Evolutionary conservation across 2,888 invertebrate species (phyloP).

Genomic region (Euplexia lucipara): DNA sequence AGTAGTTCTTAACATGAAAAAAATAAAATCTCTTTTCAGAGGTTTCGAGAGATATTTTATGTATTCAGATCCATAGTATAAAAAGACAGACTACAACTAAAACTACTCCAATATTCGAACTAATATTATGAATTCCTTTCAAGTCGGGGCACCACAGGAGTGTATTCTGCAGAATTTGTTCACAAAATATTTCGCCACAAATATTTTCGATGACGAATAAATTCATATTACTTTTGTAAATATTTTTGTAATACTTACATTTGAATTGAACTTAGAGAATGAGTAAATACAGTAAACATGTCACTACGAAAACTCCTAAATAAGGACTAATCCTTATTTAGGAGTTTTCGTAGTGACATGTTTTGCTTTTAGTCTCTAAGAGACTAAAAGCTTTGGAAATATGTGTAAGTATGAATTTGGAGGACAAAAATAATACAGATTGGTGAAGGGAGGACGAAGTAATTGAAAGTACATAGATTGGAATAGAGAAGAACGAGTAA

Average conservation of each 20-base stretch:
- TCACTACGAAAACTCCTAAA: slow-evolving; percentile 67
- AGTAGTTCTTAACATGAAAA: no score
- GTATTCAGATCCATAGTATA: slow-evolving; percentile 23
- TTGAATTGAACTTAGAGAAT: slow-evolving; percentile 63
- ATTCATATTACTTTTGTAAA: slow-evolving; percentile 57
- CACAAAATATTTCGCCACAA: slow-evolving; percentile 48
- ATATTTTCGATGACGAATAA: slow-evolving; percentile 55
- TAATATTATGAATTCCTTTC: slow-evolving; percentile 53
- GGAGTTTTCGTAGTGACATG: no score
- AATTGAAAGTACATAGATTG: slow-evolving; percentile 84
- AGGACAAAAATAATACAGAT: slow-evolving; percentile 62
- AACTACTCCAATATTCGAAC: slow-evolving; percentile 48
- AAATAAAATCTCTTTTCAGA: background rate
- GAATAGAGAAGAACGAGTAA: slow-evolving; percentile 70
- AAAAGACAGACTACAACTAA: slow-evolving; percentile 28
- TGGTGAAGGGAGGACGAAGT: slow-evolving; percentile 72
- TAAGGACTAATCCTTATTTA: slow-evolving; percentile 63
- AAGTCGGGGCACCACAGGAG: slow-evolving; percentile 1
- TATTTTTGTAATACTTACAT: slow-evolving; percentile 61
- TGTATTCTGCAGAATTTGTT: slow-evolving; percentile 30
- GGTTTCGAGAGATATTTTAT: slow-evolving; percentile 5
- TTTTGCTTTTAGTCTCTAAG: no score
- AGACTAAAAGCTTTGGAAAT: slow-evolving; percentile 55
- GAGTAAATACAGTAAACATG: slow-evolving; percentile 65
- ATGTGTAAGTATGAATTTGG: slow-evolving; percentile 48